Conservation (phyloP, 2,888 invertebrate genomes). For the Keiferia lycopersicella region DNA sequence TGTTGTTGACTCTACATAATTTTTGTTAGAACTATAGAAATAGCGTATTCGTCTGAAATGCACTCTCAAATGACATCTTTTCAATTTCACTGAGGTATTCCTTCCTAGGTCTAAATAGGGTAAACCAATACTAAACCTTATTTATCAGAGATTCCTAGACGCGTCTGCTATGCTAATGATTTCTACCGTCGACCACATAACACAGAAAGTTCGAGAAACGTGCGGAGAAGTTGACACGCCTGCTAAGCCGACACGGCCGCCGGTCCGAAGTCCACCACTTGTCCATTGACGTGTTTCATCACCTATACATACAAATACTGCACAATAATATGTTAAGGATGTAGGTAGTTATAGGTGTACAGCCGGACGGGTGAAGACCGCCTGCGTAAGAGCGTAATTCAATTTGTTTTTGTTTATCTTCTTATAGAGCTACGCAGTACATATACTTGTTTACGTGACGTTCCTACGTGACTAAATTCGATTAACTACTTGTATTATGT, state of each 20-base stretch:
- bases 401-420: constrained; percentile 2
- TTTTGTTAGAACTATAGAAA: background rate
- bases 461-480: background rate
- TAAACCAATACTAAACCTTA: background rate
- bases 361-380: background rate
- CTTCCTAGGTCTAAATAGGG: too few relatives aligned
- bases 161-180: background rate
- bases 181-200: background rate
- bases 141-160: background rate
- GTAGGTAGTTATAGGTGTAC: background rate
- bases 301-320: constrained; percentile 5
- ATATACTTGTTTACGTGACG: too few relatives aligned
- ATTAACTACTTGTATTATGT: too few relatives aligned
- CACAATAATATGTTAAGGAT: background rate
- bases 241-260: background rate
- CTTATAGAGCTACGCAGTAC: background rate
- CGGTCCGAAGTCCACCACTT: constrained; percentile 28
- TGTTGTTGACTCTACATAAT: too few relatives aligned
- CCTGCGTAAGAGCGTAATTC: constrained; percentile 9
- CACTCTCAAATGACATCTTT: too few relatives aligned
- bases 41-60: too few relatives aligned
- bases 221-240: background rate
- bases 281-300: constrained; percentile 26
- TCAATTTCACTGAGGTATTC: too few relatives aligned
- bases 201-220: background rate